Percentiles rank a stretch among this genome's conserved stretches.
Conservation (phyloP, 37 sponge, comb jelly and placozoan species). For the Aplysina aerophoba region DNA sequence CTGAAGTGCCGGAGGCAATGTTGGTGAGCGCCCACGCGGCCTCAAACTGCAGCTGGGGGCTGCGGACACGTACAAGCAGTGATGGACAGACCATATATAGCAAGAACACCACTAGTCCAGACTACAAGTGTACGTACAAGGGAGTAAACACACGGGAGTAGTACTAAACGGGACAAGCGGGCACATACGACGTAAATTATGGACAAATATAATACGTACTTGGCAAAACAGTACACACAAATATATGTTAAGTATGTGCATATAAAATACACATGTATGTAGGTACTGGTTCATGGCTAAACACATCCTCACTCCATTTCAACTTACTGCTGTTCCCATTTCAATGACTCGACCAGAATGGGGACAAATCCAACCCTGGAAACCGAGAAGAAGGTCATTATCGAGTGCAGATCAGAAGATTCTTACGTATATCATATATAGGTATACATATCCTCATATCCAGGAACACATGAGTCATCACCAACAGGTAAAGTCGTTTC, state of each 20-base stretch:
- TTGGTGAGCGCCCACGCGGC: constrained; percentile 98
- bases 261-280: not conserved
- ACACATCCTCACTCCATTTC: not conserved
- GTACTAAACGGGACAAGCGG: no score
- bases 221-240: no score
- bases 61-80: constrained; percentile 16
- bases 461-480: no score
- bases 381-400: not conserved
- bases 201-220: no score
- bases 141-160: no score
- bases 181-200: no score
- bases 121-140: no score
- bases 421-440: no score
- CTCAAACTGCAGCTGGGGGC: constrained; percentile 90
- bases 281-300: not conserved
- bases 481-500: no score
- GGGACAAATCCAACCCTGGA: constrained; percentile 84
- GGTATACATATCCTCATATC: no score
- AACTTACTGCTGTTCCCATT: constrained; percentile 50
- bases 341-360: constrained; percentile 69
- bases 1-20: constrained; percentile 92
- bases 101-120: no score
- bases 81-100: not conserved
- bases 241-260: not conserved
- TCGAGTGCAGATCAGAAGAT: no score